phyloP scores from a whole-genome alignment of 2,797 vertebrate genomes.

The Sandelia bainsii region DNA sequence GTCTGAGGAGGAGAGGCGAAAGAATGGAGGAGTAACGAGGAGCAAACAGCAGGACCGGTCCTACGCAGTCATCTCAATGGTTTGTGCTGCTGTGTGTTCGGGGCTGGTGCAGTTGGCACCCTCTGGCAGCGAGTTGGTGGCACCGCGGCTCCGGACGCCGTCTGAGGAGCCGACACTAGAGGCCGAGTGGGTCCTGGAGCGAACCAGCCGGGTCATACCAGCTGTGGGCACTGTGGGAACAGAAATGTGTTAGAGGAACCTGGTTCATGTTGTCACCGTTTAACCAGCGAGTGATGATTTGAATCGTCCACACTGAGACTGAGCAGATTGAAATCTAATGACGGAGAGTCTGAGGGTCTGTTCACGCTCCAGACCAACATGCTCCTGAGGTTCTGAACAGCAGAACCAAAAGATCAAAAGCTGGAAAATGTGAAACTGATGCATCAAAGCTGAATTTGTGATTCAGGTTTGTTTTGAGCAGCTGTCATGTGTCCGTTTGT shows the following conservation, averaged over 20 bases:
- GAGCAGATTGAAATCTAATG: conserved; percentile 58
- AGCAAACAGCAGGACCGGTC: neutral
- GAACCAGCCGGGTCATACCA: conserved; percentile 92
- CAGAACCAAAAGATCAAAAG: no score
- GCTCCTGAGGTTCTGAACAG: neutral
- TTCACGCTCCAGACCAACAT: conserved; percentile 34
- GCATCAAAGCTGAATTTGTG: no score
- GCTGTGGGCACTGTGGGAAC: conserved; percentile 88
- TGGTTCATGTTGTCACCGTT: neutral
- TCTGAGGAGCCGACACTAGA: conserved; percentile 91
- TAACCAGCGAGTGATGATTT: conserved; percentile 19
- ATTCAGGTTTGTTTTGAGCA: no score
- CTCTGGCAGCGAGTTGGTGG: conserved; percentile 84
- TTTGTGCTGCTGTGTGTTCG: conserved; percentile 81
- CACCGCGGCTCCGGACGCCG: conserved; percentile 85
- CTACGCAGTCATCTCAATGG: conserved; percentile 91
- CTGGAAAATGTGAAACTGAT: no score
- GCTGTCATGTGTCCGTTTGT: no score
- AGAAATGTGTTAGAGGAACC: fast-evolving
- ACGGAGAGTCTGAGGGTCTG: conserved; percentile 27
- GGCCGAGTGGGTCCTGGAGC: conserved; percentile 92
- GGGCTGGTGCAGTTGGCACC: conserved; percentile 79
- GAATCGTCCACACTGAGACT: conserved; percentile 30
- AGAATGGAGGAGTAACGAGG: neutral
- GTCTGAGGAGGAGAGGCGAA: neutral